Evolutionary conservation across 2,888 invertebrate genomes (phyloP).

Genomic region (Alentia gelatinosa): DNA sequence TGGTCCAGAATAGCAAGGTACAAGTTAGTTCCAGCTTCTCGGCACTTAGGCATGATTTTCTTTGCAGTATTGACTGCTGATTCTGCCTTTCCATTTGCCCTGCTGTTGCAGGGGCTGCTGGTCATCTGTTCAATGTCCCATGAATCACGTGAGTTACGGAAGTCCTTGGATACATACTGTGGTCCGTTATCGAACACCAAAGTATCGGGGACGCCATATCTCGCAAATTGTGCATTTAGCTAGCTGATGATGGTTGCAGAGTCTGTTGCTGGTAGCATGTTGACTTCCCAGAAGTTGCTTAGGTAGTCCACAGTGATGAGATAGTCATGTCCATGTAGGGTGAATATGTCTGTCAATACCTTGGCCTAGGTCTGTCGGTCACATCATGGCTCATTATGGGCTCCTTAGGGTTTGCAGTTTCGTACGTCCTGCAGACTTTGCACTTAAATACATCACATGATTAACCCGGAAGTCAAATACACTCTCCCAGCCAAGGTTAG

Average conservation of each 20-base stretch:
- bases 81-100: background rate
- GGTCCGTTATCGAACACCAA: slow-evolving; percentile 45
- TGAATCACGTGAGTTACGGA: too few species aligned
- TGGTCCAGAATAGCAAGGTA: background rate
- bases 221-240: slow-evolving; percentile 33
- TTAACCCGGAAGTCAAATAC: too few species aligned
- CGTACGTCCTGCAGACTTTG: background rate
- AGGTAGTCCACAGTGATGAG: slow-evolving; percentile 65
- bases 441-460: too few species aligned
- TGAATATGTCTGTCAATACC: slow-evolving; percentile 66
- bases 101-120: background rate
- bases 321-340: slow-evolving; percentile 60
- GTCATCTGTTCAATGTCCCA: slow-evolving; percentile 35
- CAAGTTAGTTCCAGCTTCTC: background rate
- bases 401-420: slow-evolving; percentile 20
- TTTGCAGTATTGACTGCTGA: background rate
- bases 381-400: too few species aligned
- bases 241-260: slow-evolving; percentile 59
- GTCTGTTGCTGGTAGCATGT: slow-evolving; percentile 58
- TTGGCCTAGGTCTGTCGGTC: slow-evolving; percentile 65
- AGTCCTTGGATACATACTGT: background rate
- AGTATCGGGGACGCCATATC: slow-evolving; percentile 32
- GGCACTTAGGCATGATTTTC: background rate
- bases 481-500: too few species aligned
- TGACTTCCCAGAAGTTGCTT: slow-evolving; percentile 64